Percentiles rank a stretch among this genome's conserved stretches.
Conservation (phyloP, 2,113 vertebrate species). For the Anarrhichthys ocellatus region DNA sequence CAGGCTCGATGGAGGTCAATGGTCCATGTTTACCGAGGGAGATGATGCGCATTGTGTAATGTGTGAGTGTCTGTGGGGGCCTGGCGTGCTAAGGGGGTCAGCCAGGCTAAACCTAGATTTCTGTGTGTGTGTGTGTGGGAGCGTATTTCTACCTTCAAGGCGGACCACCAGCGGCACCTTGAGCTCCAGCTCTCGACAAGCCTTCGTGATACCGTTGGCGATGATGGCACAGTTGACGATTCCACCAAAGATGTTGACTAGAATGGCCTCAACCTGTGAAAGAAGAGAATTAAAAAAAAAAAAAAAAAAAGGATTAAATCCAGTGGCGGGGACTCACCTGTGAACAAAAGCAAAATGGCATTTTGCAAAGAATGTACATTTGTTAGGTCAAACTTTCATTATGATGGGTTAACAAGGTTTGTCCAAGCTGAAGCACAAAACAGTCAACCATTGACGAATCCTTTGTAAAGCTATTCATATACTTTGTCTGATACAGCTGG, state of each 20-base stretch:
- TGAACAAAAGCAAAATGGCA: background rate
- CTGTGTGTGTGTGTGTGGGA: background rate
- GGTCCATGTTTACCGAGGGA: background rate
- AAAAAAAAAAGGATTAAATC: background rate
- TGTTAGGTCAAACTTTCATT: background rate
- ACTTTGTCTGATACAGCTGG: background rate
- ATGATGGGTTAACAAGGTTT: background rate
- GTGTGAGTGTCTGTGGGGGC: background rate
- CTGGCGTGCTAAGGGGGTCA: background rate
- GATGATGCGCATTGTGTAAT: background rate
- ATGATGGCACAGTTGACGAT: constrained; percentile 99
- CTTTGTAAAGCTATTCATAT: background rate
- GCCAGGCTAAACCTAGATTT: background rate
- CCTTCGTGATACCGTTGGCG: constrained; percentile 97
- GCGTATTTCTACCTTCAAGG: constrained; percentile 89
- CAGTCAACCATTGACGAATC: background rate
- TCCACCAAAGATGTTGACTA: constrained; percentile 98
- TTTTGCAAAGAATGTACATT: background rate
- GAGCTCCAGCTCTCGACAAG: constrained; percentile 93
- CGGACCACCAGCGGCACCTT: constrained; percentile 96
- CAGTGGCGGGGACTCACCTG: background rate
- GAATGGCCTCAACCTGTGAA: constrained; percentile 94
- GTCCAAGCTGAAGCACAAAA: background rate
- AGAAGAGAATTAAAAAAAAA: background rate
- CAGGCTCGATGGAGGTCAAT: constrained; percentile 28